Evolutionary conservation across 2,888 invertebrate genomes (phyloP), one percentile per base, ranked within the genome.

Genomic region (Strigamia maritima): DNA sequence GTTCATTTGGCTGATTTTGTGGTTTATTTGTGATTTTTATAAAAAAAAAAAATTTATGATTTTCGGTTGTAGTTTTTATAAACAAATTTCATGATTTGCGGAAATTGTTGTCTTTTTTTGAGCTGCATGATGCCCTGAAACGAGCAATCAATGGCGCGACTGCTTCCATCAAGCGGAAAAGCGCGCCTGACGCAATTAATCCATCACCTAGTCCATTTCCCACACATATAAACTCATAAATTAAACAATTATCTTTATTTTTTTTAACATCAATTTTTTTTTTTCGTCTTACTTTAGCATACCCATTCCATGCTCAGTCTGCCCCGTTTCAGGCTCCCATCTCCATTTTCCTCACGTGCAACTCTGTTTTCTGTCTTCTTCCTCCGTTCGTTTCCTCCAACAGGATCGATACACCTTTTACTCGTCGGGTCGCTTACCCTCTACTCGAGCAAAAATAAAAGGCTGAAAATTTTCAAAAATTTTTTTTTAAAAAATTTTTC

Each of bases 331-430:
- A 7, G 3, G n/a, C n/a, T 19, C 3, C 70, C 70, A 70, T 70
- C 70, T 70, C 70, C 70, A 70, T 70, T 70, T 70, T 70, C 28
- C 70, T 70, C 70, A 70, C 70, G 70, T 70, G 70, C 70, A 70
- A 70, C 54, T 70, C 70, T 70, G 70, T 70, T 70, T 70, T 70
- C 70, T 70, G 70, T 70, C 70, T 70, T 70, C 70, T 70, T 65
- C 65, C 65, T 65, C 28, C 70, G 70, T 70, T 70, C 70, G 70
- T 70, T 70, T 70, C 70, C 70, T 70, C 70, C 6, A 28, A 28
- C 19, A 28, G 70, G 70, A 70, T 70, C 70, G 70, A 70, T 70
- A 70, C 70, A 70, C 70, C 70, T 70, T 70, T 70, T 70, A 70
- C 70, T 70, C 70, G 70, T 70, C 70, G 70, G 54, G 70, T 70